These are phyloP conservation scores for Cryptocephalus primarius DNA, from an alignment of 2,888 invertebrate species.

Conservation along the genomic window DNA sequence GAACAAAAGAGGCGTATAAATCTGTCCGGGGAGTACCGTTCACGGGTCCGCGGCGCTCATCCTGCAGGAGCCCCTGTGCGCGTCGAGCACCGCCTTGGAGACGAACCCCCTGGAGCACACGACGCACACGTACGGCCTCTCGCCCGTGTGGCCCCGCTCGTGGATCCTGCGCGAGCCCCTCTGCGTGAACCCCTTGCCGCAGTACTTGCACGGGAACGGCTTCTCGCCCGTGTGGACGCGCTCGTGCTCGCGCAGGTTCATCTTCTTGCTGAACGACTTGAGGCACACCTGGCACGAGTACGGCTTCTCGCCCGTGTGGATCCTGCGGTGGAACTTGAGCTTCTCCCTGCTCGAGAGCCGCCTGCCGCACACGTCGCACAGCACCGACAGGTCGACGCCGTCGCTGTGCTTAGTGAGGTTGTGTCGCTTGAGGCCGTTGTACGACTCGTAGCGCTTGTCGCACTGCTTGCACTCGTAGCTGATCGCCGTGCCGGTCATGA, in stretches of 20 bases:
- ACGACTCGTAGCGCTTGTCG: conserved; percentile 31
- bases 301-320: conserved; percentile 45
- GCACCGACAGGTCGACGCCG: conserved; percentile 26
- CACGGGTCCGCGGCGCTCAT: too few species aligned
- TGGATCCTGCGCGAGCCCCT: conserved; percentile 49
- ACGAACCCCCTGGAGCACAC: conserved; percentile 46
- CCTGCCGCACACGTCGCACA: conserved; percentile 49
- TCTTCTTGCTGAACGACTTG: conserved; percentile 48
- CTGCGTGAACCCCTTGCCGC: conserved; percentile 50
- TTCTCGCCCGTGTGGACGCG: conserved; percentile 51
- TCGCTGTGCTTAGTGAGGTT: conserved; percentile 37
- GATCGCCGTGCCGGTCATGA: conserved; percentile 30
- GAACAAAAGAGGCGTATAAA: too few species aligned
- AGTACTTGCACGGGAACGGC: conserved; percentile 48
- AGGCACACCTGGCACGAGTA: conserved; percentile 27
- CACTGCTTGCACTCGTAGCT: conserved; percentile 34
- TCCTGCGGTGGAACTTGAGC: conserved; percentile 41
- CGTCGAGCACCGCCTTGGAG: conserved; percentile 28
- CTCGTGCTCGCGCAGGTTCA: conserved; percentile 46
- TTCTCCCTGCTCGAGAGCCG: conserved; percentile 41
- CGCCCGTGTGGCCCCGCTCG: conserved; percentile 49
- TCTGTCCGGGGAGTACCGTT: too few species aligned
- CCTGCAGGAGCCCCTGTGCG: conserved; percentile 25
- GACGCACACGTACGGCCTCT: conserved; percentile 44
- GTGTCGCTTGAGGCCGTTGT: conserved; percentile 27